These are phyloP conservation scores for Ianthella basta DNA, from an alignment of 37 sponge, comb jelly and placozoan genomes.

Conservation along the genomic window DNA sequence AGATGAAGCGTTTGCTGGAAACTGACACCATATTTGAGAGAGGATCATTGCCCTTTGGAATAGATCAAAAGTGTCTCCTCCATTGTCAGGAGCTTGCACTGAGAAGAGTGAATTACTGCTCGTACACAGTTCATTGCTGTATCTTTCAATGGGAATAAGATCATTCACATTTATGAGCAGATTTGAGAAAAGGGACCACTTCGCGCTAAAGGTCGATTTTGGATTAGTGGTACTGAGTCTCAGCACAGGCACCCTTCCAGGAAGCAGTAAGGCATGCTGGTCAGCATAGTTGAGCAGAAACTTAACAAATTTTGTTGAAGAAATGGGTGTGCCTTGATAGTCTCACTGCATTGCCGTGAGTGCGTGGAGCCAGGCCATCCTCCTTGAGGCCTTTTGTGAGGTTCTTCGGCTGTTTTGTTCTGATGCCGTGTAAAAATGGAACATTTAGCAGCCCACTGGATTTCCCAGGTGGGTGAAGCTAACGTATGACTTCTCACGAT, in stretches of 20 bases:
- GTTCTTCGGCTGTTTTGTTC: background rate
- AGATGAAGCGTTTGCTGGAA: no score
- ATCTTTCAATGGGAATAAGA: no score
- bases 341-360: background rate
- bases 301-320: background rate
- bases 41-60: no score
- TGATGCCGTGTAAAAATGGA: background rate
- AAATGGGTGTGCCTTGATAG: background rate
- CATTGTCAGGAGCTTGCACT: no score
- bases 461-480: background rate
- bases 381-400: background rate
- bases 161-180: no score
- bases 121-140: no score
- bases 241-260: conserved; percentile 33
- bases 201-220: no score
- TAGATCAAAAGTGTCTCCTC: no score
- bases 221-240: no score
- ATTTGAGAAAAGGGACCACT: no score
- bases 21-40: no score
- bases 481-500: background rate
- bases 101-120: no score
- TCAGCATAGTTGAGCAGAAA: conserved; percentile 34
- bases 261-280: conserved; percentile 35
- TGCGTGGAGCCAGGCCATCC: background rate
- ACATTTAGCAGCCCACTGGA: background rate